These are phyloP conservation scores for Phengaris alcon DNA, from an alignment of 2,888 invertebrate genomes.

Conservation along the genomic window DNA sequence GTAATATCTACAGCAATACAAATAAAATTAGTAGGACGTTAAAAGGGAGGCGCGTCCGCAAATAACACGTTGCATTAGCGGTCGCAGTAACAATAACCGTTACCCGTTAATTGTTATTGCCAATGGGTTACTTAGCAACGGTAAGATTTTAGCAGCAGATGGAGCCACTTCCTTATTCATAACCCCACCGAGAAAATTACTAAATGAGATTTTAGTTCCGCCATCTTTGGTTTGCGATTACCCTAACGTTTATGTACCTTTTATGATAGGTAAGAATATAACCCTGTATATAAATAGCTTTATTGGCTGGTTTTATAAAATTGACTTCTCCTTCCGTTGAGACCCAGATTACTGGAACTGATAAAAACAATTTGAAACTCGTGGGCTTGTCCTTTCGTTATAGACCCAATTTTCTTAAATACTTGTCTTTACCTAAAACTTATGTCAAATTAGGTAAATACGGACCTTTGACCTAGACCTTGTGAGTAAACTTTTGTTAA, in stretches of 20 bases:
- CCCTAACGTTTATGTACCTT: not conserved
- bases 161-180: conserved; percentile 43
- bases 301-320: not conserved
- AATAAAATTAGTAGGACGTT: conserved; percentile 34
- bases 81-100: conserved; percentile 62
- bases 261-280: not conserved
- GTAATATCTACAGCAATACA: not conserved
- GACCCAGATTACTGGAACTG: not conserved
- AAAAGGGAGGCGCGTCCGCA: conserved; percentile 42
- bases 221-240: conserved; percentile 14
- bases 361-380: not conserved
- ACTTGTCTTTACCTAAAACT: not conserved
- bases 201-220: conserved; percentile 28
- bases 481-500: not conserved
- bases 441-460: not conserved
- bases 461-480: conserved; percentile 1
- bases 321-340: no score
- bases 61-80: conserved; percentile 65
- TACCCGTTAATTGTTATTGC: conserved; percentile 69
- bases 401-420: not conserved
- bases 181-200: conserved; percentile 39
- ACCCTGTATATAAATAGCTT: not conserved
- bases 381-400: not conserved
- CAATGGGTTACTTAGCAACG: conserved; percentile 45
- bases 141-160: conserved; percentile 42